Evolutionary conservation across 2,797 vertebrate species (phyloP).

Genomic region (Acanthiza pusilla): DNA sequence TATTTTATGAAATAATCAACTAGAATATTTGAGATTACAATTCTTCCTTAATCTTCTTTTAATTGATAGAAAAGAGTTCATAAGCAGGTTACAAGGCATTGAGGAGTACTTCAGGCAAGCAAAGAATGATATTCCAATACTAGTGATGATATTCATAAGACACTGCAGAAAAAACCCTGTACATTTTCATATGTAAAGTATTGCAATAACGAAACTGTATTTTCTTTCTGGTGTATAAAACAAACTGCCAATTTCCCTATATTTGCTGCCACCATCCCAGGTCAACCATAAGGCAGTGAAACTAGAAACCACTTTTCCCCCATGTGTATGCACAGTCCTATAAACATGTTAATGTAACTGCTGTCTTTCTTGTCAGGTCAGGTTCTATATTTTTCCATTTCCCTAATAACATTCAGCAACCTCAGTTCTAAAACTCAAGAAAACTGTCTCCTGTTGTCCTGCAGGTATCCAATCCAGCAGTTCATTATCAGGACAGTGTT

Average conservation of each 20-base stretch:
- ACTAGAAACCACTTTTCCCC: not conserved
- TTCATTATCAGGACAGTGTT: not conserved
- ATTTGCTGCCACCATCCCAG: not conserved
- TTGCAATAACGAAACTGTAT: not conserved
- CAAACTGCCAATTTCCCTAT: not conserved
- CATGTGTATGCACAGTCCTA: not conserved
- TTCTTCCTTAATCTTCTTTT: not conserved
- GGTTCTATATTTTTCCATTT: not conserved
- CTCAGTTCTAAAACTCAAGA: not conserved
- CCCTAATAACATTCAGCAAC: not conserved
- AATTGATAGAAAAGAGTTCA: not conserved
- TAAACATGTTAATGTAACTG: not conserved
- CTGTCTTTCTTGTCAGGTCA: not conserved
- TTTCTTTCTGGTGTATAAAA: not conserved
- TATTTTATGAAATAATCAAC: not conserved
- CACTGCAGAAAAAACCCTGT: not conserved
- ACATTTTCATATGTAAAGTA: not conserved
- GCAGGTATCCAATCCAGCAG: not conserved
- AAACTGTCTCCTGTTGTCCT: not conserved
- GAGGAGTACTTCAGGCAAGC: not conserved
- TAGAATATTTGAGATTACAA: not conserved
- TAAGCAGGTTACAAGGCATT: not conserved
- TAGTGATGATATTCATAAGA: not conserved
- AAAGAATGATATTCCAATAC: not conserved
- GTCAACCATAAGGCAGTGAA: not conserved